Conservation (phyloP, 2,888 invertebrate species). For the Drosophila planitibia region DNA sequence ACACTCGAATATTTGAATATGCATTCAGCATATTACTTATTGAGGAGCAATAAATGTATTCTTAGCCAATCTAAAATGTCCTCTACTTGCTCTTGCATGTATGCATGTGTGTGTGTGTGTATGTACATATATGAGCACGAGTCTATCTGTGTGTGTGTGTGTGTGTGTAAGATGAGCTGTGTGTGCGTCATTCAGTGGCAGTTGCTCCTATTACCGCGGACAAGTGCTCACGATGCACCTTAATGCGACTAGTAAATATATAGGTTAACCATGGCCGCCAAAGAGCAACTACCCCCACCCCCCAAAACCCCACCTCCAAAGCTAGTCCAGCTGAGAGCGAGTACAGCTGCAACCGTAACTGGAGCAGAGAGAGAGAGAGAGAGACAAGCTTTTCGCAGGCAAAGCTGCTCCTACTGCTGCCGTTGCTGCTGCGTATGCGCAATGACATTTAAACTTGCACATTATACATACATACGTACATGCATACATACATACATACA, state of each 20-base stretch:
- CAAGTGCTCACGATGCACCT: slow-evolving; percentile 47
- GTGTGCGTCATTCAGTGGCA: slow-evolving; percentile 34
- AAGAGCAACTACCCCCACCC: slow-evolving; percentile 13
- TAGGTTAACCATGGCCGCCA: slow-evolving; percentile 54
- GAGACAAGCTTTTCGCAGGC: neutral
- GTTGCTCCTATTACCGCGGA: slow-evolving; percentile 35
- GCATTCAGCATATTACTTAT: neutral
- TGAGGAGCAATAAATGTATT: neutral
- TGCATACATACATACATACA: neutral
- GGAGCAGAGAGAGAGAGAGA: slow-evolving; percentile 1
- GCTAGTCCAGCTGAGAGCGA: slow-evolving; percentile 21
- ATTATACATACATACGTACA: neutral
- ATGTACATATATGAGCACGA: neutral
- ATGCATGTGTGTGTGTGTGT: neutral
- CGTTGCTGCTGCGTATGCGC: slow-evolving; percentile 59
- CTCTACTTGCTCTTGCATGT: slow-evolving; percentile 5
- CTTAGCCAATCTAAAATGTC: slow-evolving; percentile 28
- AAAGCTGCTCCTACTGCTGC: slow-evolving; percentile 2
- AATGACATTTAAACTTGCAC: slow-evolving; percentile 62
- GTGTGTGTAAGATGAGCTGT: neutral
- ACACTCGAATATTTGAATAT: neutral
- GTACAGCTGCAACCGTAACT: neutral
- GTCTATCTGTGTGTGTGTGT: neutral
- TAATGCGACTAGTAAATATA: slow-evolving; percentile 60
- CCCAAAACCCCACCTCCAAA: neutral